phyloP scores from a whole-genome alignment of 1,140 invertebrate genomes.

The Achroia grisella region DNA sequence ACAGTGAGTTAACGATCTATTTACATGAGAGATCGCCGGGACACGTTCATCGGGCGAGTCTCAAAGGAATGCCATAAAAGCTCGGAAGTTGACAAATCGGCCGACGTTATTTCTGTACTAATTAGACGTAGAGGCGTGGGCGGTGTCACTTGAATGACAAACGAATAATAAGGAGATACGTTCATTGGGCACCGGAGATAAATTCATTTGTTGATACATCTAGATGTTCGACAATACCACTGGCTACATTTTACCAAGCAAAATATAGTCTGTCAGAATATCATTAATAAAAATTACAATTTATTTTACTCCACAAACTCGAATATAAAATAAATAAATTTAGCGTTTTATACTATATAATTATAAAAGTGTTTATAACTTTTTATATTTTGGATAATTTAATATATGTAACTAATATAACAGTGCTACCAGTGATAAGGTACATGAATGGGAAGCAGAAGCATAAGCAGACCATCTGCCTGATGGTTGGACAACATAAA shows the following conservation, averaged over 20 bases:
- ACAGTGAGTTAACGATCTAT: slow-evolving; percentile 53
- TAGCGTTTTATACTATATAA: too few species aligned
- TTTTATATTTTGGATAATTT: too few species aligned
- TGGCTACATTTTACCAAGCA: too few species aligned
- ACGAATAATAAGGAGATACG: slow-evolving; percentile 14
- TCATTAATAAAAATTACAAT: slow-evolving; percentile 3
- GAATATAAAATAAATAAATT: too few species aligned
- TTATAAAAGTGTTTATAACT: too few species aligned
- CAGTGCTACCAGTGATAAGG: too few species aligned
- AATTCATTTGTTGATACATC: slow-evolving; percentile 21
- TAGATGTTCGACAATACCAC: slow-evolving; percentile 2
- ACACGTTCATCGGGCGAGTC: slow-evolving; percentile 24
- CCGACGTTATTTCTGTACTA: slow-evolving; percentile 67
- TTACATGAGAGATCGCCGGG: slow-evolving; percentile 34
- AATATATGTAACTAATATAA: too few species aligned
- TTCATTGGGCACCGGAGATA: slow-evolving; percentile 10
- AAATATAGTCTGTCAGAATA: too few species aligned
- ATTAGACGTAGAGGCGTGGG: slow-evolving; percentile 54
- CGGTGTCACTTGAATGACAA: slow-evolving; percentile 30
- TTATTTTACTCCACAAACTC: too few species aligned
- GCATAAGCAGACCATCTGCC: too few species aligned
- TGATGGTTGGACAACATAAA: too few species aligned
- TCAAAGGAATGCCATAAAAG: slow-evolving; percentile 56
- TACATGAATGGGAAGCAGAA: too few species aligned
- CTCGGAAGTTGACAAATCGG: slow-evolving; percentile 70